Base-by-base conservation (phyloP, 2,113 vertebrate species). In the Crotalus horridus region DNA sequence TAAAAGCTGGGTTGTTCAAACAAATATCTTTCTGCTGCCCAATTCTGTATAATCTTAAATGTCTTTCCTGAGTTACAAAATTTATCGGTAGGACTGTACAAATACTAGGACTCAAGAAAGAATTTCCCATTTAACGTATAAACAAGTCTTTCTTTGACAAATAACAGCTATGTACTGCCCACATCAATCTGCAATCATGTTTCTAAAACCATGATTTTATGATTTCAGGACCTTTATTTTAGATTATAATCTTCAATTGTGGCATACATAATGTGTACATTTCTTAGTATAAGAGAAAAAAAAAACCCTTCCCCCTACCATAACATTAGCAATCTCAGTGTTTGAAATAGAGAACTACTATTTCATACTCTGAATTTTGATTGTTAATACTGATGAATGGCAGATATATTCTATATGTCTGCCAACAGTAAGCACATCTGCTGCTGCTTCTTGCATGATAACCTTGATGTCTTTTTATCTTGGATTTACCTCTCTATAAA, bases 291-390 rank as follows among this genome's bases (percentile, higher is more conserved):
- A 94, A 26, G 48, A 26, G 48, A 48, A 0, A 91, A 23, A 53
- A 95, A 95, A 92, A 94, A 94, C 91, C 91, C 26, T 64, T 64
- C 3, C 86, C 29, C 39, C 55, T 93, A 64, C 92, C 55, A 89
- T 85, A 87, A 88, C 93, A 91, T 93, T 12, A 90, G 81, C 48
- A 20, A 3, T 20, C 88, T 4, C 55, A 61, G 10, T 89, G 85
- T 21, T 89, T 86, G 87, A 89, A 94, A 59, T 61, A 81, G 56
- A 59, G 87, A 92, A 87, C 6, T 89, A 56, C 92, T 90, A 92
- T 51, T 92, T 92, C 87, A 86, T 1, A 43, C 55, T 85, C 33
- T 90, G 55, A 89, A 93, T 23, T 55, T 91, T 3, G 1, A 85
- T 1, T 89, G 55, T 43, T 24, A 92, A 54, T 59, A 94, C 85